Base-by-base conservation (phyloP, 2,797 vertebrate genomes). In the Amniataba percoides region DNA sequence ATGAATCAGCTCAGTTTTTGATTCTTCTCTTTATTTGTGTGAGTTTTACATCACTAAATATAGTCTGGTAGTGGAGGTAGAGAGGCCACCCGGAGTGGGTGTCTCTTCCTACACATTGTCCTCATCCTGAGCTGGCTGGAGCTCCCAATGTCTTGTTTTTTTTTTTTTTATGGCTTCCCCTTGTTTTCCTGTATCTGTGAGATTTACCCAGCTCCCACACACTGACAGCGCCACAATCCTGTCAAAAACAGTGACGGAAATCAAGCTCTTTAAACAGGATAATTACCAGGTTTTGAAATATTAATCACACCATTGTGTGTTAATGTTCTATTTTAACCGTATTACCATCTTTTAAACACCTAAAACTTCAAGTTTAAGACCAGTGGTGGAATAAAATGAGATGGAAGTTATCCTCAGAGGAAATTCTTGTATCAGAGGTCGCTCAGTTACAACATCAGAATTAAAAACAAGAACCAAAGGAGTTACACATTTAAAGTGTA, bases 41-140 rank as follows among this genome's bases (percentile, higher is more conserved):
- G 55, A 46, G 42, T 0, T 74, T 84, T 75, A 63, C 23, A 56
- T 79, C 10, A 42, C 46, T 77, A 71, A 74, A 62, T 83, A 77
- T 70, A 81, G 52, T 64, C 71, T 68, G 27, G 36, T 36, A 6
- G 2, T 51, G 48, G 68, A 81, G 77, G 68, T 73, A 78, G 62
- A 77, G 27, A 82, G 77, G 78, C 77, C 89, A 90, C 77, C 73
- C 79, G 71, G 74, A 82, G 91, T 88, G 87, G 90, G 89, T 83
- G 87, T 88, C 74, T 88, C 85, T 86, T 84, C 94, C 93, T 87
- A 93, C 92, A 78, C 87, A 71, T 34, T 51, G 60, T 83, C 65
- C 74, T 89, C 52, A 51, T 77, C 83, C 69, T 93, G 82, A 88
- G 85, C 78, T 83, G 82, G 84, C 74, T 78, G 43, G 62, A 90